Base-by-base conservation (phyloP, 2,113 vertebrate genomes). In the Callochromis pleurospilus region DNA sequence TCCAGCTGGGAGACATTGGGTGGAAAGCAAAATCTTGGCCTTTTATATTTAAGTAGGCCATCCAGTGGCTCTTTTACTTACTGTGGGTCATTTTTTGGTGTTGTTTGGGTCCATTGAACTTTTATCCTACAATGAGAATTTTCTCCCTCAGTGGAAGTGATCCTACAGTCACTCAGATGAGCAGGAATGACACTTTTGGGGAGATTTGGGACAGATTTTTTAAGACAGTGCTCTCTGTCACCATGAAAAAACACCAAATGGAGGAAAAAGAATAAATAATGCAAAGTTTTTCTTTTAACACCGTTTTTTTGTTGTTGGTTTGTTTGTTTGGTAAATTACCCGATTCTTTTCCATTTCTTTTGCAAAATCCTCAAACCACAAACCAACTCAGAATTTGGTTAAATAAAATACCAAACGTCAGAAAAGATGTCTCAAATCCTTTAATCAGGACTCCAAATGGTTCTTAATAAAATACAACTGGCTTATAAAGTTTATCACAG, bases 381-480 rank as follows among this genome's bases (percentile, higher is more conserved):
- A 89, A 88, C 60, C 85, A 92, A 83, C 93, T 94, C 90, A 84
- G 95, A 96, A 89, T 96, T 96, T 96, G 96, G 95, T 98, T 99
- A 98, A 99, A 99, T 99, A 98, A 98, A 99, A 98, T 7, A 97
- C 95, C 93, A 95, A 97, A 49, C 97, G 95, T 96, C 96, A 97
- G 96, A 97, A 96, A 97, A 96, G 94, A 96, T 93, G 93, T 89
- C 95, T 97, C 95, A 96, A 96, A 96, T 96, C 97, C 95, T 96
- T 96, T 95, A 95, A 96, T 96, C 95, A 95, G 96, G 96, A 97
- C 96, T 98, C 96, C 96, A 97, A 95, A 97, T 96, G 95, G 95
- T 91, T 97, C 97, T 97, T 98, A 97, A 97, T 98, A 99, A 99
- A 99, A 98, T 98, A 99, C 97, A 97, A 96, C 97, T 97, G 97